Evolutionary conservation across 2,797 vertebrate genomes (phyloP).

Genomic region (Cyclopterus lumpus): DNA sequence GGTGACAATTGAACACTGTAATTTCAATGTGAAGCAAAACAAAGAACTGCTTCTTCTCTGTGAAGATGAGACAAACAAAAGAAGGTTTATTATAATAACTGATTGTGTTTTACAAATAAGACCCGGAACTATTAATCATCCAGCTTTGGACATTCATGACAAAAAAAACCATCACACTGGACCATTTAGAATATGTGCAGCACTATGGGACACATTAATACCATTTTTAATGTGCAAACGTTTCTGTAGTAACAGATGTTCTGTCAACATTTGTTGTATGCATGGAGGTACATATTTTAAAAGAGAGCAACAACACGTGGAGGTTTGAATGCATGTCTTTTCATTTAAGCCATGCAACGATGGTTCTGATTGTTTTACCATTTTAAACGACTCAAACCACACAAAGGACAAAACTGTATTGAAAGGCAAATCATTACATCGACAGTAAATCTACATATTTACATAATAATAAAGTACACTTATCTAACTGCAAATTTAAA

Average conservation of each 20-base stretch:
- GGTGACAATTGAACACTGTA: slow-evolving; percentile 58
- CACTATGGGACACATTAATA: slow-evolving; percentile 61
- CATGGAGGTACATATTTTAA: slow-evolving; percentile 49
- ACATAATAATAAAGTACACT: background rate
- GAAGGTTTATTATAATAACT: slow-evolving; percentile 58
- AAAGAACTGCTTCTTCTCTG: slow-evolving; percentile 44
- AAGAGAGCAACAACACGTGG: slow-evolving; percentile 18
- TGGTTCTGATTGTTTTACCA: slow-evolving; percentile 8
- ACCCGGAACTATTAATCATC: slow-evolving; percentile 68
- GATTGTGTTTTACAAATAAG: slow-evolving; percentile 66
- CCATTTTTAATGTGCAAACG: slow-evolving; percentile 58
- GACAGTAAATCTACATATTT: background rate
- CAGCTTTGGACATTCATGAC: slow-evolving; percentile 54
- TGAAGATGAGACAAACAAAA: slow-evolving; percentile 43
- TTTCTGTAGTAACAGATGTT: slow-evolving; percentile 64
- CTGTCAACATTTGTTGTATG: slow-evolving; percentile 62
- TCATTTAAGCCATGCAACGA: slow-evolving; percentile 15
- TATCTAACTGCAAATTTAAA: background rate
- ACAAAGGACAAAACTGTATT: background rate
- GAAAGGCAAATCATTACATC: background rate
- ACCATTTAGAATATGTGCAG: slow-evolving; percentile 61
- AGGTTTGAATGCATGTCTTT: slow-evolving; percentile 19
- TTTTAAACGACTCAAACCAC: slow-evolving; percentile 2
- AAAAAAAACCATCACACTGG: slow-evolving; percentile 70
- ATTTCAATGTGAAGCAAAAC: slow-evolving; percentile 62